Base-by-base conservation (phyloP, 2,888 invertebrate species). In the Habrosyne pyritoides region DNA sequence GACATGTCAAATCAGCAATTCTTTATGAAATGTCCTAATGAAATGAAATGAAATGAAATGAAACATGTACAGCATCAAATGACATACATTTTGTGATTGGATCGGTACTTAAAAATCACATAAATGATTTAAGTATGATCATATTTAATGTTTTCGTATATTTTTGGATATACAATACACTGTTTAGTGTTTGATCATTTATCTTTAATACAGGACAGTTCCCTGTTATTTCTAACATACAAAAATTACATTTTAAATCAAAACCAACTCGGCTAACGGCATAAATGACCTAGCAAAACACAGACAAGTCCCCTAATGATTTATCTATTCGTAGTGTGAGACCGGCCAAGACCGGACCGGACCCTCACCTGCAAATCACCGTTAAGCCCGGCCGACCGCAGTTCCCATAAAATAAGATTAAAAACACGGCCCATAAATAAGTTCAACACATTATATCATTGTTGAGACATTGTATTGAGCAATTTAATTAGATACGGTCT, bases 331-430 rank as follows among this genome's bases (percentile, higher is more conserved):
- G 64, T 62, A 60, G 65, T 59, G 36, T 36, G 56, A 63, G 69
- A 73, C 73, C 71, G 69, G 77, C 66, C 67, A 53, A 47, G 55
- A 64, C 73, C 73, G 76, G 73, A 58, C 67, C 66, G 66, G 55
- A 71, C 73, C 77, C 79, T 78, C 84, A 86, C 87, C 86, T 33
- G 33, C 78, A 83, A 85, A 80, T 80, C 75, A 75, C 81, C 80
- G 80, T 81, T 87, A 86, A 88, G 84, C 84, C 77, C 67, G 73
- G 64, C 65, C 78, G 66, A 88, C 90, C 90, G 70, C 90, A 89
- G 86, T 91, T 91, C 91, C 91, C 91, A 92, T 92, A 92, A 91
- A 91, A 91, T 89, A 85, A 88, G 89, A 91, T 91, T 85, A 84
- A 83, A 81, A 84, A 82, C 83, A 74, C 71, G 81, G 51, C 72